Base-by-base conservation (phyloP, 1,140 invertebrate species). In the Temnothorax longispinosus region DNA sequence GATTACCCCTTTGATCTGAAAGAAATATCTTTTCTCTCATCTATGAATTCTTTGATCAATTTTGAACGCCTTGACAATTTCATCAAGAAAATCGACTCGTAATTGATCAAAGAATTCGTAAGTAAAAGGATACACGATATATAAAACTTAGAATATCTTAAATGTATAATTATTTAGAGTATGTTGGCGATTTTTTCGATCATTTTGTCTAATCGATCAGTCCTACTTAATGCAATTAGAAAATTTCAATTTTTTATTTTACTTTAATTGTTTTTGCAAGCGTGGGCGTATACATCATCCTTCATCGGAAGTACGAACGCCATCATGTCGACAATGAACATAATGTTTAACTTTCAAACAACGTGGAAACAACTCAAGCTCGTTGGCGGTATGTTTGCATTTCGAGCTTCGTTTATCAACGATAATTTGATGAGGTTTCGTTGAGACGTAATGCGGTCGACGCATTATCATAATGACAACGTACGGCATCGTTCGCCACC, bases 381-480 rank as follows among this genome's bases (percentile, higher is more conserved):
- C 56, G 7, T 18, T 50, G n/a, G 13, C 18, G 15, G 15, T 47
- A 50, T 60, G 13, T 84, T 75, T 84, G 44, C 4, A 21, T 32
- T 75, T n/a, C 50, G 18, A 13, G 54, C 18, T 52, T 75, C 41
- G 47, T 21, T 47, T 58, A 38, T 72, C n/a, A 84, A 50, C 4
- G 41, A 75, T 47, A 84, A 84, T 84, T 84, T 84, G 41, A 84
- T 84, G 69, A 84, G 18, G 18, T 47, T 81, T 84, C 4, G 18
- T 18, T n/a, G 38, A 82, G 67, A 72, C 65, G 6, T 56, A 56
- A 72, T 58, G 50, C 27, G 21, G 54, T 69, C 64, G 21, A 56
- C 4, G 52, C 69, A 84, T 84, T 84, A 84, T 38, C 80, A 18
- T 84, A 84, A 84, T 84, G 69, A 84, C 38, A 74, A 60, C 18